These are phyloP conservation scores for Zosterops japonicus DNA, from an alignment of 2,113 vertebrate genomes.

Conservation along the genomic window DNA sequence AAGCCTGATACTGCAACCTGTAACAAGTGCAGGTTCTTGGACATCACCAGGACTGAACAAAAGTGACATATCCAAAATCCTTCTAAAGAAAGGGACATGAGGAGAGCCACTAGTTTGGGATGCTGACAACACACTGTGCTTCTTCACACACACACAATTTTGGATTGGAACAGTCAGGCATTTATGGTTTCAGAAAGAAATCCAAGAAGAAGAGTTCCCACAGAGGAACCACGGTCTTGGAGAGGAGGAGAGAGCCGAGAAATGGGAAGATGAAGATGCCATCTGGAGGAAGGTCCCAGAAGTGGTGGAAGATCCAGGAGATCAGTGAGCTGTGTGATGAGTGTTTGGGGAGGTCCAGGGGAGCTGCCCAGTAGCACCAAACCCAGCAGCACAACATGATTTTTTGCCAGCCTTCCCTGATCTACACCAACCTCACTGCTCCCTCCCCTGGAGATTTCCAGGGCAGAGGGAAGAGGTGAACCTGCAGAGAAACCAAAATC, in stretches of 20 bases:
- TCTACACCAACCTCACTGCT: neutral
- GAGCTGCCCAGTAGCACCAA: neutral
- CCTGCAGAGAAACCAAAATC: neutral
- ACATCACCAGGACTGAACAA: neutral
- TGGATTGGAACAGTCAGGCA: neutral
- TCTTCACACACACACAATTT: neutral
- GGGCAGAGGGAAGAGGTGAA: neutral
- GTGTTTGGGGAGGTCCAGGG: neutral
- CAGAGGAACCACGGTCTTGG: neutral
- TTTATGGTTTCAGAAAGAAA: neutral
- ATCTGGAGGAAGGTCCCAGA: neutral
- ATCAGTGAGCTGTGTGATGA: neutral
- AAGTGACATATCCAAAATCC: neutral
- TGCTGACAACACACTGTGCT: neutral
- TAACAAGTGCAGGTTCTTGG: neutral
- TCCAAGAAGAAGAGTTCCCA: neutral
- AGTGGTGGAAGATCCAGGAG: neutral
- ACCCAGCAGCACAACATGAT: neutral
- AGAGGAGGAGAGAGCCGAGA: neutral
- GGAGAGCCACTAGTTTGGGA: neutral
- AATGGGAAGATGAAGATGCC: neutral
- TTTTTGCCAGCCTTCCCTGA: neutral
- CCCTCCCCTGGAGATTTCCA: neutral
- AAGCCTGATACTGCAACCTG: neutral
- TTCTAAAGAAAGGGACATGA: neutral